Conservation (phyloP, 1,140 invertebrate species). For the Sitodiplosis mosellana region DNA sequence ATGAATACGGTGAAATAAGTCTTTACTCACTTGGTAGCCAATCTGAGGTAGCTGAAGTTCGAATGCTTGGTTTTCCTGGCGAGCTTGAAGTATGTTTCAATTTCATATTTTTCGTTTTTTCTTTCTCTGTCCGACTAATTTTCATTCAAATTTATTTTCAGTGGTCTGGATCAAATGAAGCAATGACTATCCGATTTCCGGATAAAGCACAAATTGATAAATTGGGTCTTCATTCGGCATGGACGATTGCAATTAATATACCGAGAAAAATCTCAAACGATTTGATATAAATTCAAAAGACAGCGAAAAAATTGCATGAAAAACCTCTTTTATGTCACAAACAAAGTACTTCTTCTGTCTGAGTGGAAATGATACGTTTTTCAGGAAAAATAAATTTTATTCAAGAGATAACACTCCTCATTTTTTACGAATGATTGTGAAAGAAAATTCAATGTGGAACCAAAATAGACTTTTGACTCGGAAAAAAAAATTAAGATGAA, state of each 20-base stretch:
- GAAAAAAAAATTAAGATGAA: too few relatives aligned
- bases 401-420: too few relatives aligned
- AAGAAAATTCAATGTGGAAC: too few relatives aligned
- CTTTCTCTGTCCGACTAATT: too few relatives aligned
- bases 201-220: background rate
- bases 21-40: constrained; percentile 15
- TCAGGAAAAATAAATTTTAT: too few relatives aligned
- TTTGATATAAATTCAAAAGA: too few relatives aligned
- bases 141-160: background rate
- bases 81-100: background rate
- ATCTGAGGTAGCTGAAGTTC: constrained; percentile 8
- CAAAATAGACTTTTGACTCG: too few relatives aligned
- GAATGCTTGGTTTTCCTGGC: constrained; percentile 8
- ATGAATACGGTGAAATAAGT: constrained; percentile 17
- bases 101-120: background rate
- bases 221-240: background rate
- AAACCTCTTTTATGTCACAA: too few relatives aligned
- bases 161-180: background rate
- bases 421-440: too few relatives aligned
- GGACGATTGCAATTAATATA: background rate
- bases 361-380: too few relatives aligned
- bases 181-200: background rate
- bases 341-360: too few relatives aligned
- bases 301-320: too few relatives aligned
- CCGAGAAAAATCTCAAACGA: background rate